phyloP scores from a whole-genome alignment of 2,888 invertebrate species.

The Andrena bucephala region DNA sequence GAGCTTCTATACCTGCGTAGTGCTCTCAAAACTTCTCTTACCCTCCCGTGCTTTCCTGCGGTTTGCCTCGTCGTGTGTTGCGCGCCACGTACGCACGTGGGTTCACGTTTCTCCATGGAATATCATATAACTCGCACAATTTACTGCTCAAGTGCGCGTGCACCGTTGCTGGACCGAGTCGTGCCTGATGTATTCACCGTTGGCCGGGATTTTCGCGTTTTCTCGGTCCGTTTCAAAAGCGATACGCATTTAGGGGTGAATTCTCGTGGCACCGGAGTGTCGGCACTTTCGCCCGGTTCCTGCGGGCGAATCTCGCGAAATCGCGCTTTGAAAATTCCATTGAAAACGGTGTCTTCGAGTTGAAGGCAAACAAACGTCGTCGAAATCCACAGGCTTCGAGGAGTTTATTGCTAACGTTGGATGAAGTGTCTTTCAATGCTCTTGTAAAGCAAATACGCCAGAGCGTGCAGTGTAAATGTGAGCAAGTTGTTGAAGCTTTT shows the following conservation, averaged over 20 bases:
- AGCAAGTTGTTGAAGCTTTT: too few relatives aligned
- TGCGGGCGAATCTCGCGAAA: too few relatives aligned
- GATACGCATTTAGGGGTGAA: neutral
- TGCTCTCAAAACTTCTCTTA: slow-evolving; percentile 74
- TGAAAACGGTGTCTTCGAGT: too few relatives aligned
- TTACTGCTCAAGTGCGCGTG: slow-evolving; percentile 55
- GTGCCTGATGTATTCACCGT: slow-evolving; percentile 46
- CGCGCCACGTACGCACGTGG: slow-evolving; percentile 6
- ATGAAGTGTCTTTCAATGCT: too few relatives aligned
- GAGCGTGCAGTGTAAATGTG: too few relatives aligned
- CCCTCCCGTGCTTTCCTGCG: slow-evolving; percentile 49
- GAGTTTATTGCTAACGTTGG: too few relatives aligned
- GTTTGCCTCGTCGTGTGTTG: slow-evolving; percentile 5
- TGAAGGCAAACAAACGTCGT: too few relatives aligned
- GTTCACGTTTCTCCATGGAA: slow-evolving; percentile 39
- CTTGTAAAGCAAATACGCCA: too few relatives aligned
- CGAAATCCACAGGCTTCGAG: too few relatives aligned
- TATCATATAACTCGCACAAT: slow-evolving; percentile 64
- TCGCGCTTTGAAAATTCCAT: too few relatives aligned
- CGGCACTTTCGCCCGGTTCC: too few relatives aligned
- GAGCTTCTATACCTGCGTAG: slow-evolving; percentile 71
- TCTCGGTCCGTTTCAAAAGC: slow-evolving; percentile 12
- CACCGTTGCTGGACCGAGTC: slow-evolving; percentile 23
- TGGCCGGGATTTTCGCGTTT: slow-evolving; percentile 48
- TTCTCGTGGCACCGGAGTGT: too few relatives aligned